Conservation (phyloP, 2,888 invertebrate species). For the Cephalotes varians region DNA sequence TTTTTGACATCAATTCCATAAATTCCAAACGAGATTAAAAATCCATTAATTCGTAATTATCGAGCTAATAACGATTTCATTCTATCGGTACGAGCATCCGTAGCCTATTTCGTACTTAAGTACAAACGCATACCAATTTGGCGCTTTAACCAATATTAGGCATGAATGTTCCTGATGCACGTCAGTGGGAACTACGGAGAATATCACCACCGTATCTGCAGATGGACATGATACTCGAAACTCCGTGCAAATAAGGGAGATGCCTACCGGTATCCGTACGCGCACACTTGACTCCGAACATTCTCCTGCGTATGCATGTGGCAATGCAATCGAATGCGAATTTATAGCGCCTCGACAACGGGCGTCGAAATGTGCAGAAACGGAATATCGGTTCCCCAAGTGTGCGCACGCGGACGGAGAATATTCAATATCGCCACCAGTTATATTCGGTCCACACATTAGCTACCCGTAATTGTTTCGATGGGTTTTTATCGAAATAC, state of each 20-base stretch:
- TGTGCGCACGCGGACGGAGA: neutral
- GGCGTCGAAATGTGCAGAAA: constrained; percentile 22
- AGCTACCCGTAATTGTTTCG: constrained; percentile 18
- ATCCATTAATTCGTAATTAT: neutral
- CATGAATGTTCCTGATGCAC: constrained; percentile 22
- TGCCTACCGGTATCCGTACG: neutral
- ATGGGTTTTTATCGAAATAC: constrained; percentile 18
- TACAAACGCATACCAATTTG: neutral
- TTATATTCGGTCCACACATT: constrained; percentile 5
- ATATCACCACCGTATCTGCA: constrained; percentile 1
- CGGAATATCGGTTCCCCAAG: constrained; percentile 33
- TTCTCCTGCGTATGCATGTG: neutral
- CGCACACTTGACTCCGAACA: neutral
- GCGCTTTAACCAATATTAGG: constrained; percentile 18
- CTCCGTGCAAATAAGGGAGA: constrained; percentile 37
- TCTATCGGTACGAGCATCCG: neutral
- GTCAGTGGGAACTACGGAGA: constrained; percentile 15
- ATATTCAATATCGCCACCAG: constrained; percentile 7
- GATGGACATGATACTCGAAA: constrained; percentile 35
- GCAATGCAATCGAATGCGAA: constrained; percentile 20
- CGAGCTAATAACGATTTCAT: neutral
- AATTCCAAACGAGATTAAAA: neutral
- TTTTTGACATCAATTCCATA: neutral
- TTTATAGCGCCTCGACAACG: constrained; percentile 26
- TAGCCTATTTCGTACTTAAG: neutral